These are phyloP conservation scores for Semicossyphus pulcher DNA, from an alignment of 2,113 vertebrate species.

Conservation along the genomic window DNA sequence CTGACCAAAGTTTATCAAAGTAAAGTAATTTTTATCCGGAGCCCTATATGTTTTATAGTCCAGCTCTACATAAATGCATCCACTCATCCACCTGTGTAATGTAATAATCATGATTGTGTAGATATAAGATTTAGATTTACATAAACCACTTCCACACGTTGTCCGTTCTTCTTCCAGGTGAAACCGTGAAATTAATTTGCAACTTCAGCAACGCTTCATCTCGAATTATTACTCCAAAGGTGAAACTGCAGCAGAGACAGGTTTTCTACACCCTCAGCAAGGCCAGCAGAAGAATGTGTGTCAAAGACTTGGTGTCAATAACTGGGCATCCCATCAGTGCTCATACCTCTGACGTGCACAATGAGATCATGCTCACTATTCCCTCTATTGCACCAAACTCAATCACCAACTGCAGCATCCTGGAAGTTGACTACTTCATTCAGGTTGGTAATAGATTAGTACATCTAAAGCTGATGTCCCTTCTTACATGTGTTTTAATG, in stretches of 20 bases:
- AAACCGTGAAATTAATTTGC: slow-evolving; percentile 60
- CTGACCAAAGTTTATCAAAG: too few relatives aligned
- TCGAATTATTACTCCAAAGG: slow-evolving; percentile 29
- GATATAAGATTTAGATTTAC: background rate
- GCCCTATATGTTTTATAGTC: too few relatives aligned
- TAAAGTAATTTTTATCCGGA: too few relatives aligned
- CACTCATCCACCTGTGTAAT: background rate
- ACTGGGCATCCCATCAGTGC: background rate
- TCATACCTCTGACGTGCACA: slow-evolving; percentile 4
- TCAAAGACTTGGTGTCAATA: background rate
- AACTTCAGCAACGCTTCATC: slow-evolving; percentile 58
- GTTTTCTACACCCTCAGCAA: slow-evolving; percentile 12
- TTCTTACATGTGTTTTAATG: background rate
- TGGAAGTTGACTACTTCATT: slow-evolving; percentile 47
- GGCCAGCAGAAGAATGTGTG: rapidly evolving
- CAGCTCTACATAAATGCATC: too few relatives aligned
- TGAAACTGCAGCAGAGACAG: slow-evolving; percentile 58
- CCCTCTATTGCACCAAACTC: slow-evolving; percentile 6
- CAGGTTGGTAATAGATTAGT: slow-evolving; percentile 53
- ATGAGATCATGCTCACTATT: slow-evolving; percentile 51
- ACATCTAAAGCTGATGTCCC: background rate
- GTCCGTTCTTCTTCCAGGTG: slow-evolving; percentile 46
- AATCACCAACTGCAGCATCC: slow-evolving; percentile 71
- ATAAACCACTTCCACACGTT: too few relatives aligned
- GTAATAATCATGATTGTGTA: too few relatives aligned